These are phyloP conservation scores for Trichopoda pennipes DNA, from an alignment of 2,888 invertebrate genomes.

Conservation along the genomic window DNA sequence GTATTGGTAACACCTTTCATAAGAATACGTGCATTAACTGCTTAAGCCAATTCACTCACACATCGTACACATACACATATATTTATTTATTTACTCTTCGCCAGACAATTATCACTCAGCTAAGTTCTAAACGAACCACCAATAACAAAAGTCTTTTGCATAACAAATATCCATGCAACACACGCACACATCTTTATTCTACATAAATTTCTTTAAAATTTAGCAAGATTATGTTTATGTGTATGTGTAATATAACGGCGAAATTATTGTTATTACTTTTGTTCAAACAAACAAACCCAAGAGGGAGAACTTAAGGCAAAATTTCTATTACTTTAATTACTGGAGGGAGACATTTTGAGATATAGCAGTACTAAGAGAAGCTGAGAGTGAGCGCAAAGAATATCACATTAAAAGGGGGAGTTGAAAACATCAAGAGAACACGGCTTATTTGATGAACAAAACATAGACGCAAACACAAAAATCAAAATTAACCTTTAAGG, in stretches of 20 bases:
- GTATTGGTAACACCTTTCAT: conserved; percentile 31
- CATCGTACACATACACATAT: not conserved
- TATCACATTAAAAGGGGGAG: conserved; percentile 18
- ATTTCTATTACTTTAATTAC: conserved; percentile 10
- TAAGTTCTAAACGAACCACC: conserved; percentile 59
- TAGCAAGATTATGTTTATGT: conserved; percentile 56
- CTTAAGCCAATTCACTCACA: conserved; percentile 22
- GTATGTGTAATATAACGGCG: conserved; percentile 54
- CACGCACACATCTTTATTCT: conserved; percentile 33
- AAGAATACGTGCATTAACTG: conserved; percentile 18
- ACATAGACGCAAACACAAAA: not conserved
- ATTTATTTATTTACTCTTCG: conserved; percentile 30
- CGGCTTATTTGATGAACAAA: not conserved
- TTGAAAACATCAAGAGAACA: conserved; percentile 3
- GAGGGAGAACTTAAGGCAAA: conserved; percentile 60
- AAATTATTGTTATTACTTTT: conserved; percentile 53
- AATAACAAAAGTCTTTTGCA: conserved; percentile 65
- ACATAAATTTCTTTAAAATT: conserved; percentile 51
- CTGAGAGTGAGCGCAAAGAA: conserved; percentile 24
- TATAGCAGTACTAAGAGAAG: not conserved
- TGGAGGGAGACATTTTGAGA: conserved; percentile 17
- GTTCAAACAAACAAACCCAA: conserved; percentile 39
- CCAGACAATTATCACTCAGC: conserved; percentile 38
- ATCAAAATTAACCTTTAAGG: conserved; percentile 26
- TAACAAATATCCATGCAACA: conserved; percentile 39